Evolutionary conservation across 2,113 vertebrate species (phyloP).

Genomic region (Neolamprologus fasciatus): DNA sequence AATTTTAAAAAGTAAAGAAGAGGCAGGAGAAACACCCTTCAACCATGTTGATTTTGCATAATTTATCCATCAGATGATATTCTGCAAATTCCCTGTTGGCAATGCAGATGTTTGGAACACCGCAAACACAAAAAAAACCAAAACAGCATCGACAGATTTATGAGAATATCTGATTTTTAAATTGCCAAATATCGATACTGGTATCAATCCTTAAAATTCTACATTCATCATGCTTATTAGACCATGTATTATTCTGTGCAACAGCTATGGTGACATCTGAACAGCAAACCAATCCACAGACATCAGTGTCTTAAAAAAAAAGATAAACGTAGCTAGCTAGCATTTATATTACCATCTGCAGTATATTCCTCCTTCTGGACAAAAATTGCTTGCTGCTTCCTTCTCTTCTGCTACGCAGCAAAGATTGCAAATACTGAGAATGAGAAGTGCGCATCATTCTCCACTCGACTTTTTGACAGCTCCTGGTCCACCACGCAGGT

Average conservation of each 20-base stretch:
- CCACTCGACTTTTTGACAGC: background rate
- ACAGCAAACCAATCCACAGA: background rate
- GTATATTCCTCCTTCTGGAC: background rate
- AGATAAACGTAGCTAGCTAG: background rate
- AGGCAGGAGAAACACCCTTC: background rate
- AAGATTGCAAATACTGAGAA: background rate
- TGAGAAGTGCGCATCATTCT: background rate
- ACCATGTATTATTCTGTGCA: background rate
- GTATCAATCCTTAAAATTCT: background rate
- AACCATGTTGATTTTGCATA: background rate
- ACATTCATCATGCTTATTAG: background rate
- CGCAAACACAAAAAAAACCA: fast-evolving
- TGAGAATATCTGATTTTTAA: background rate
- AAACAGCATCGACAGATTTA: background rate
- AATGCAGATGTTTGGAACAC: background rate
- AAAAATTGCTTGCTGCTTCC: background rate
- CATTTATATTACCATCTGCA: background rate
- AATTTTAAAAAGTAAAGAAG: background rate
- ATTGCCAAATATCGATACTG: background rate
- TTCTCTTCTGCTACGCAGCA: background rate
- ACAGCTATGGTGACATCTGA: background rate
- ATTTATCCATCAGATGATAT: background rate
- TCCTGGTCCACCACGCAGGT: background rate
- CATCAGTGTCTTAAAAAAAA: background rate
- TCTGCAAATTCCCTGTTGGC: background rate